These are phyloP conservation scores for Candidula unifasciata DNA, from an alignment of 2,888 invertebrate species.

Conservation along the genomic window DNA sequence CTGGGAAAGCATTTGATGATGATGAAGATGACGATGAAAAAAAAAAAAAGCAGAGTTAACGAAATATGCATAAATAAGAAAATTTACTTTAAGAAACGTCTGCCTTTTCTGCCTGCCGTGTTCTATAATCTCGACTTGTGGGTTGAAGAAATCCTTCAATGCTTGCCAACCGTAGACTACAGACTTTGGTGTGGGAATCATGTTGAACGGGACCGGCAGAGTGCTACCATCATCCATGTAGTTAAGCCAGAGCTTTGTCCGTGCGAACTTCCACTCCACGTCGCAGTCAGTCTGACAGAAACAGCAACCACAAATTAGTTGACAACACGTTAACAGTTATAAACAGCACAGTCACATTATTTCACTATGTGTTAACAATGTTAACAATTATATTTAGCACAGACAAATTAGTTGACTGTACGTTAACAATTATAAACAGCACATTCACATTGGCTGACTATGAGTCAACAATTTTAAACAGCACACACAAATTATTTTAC, in stretches of 20 bases:
- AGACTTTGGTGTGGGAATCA: conserved; percentile 80
- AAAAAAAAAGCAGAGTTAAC: background rate
- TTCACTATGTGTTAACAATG: too few relatives aligned
- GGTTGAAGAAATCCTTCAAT: conserved; percentile 59
- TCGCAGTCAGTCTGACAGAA: conserved; percentile 78
- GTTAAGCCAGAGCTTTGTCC: conserved; percentile 86
- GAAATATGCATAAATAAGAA: background rate
- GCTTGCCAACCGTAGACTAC: conserved; percentile 69
- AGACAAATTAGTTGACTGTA: too few relatives aligned
- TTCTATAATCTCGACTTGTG: conserved; percentile 61
- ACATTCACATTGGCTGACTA: too few relatives aligned
- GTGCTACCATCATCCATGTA: conserved; percentile 85
- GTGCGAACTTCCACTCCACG: conserved; percentile 87
- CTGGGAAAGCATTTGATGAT: too few relatives aligned
- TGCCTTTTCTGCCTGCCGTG: conserved; percentile 69
- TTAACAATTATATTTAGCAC: too few relatives aligned
- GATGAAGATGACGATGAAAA: too few relatives aligned
- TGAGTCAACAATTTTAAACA: too few relatives aligned
- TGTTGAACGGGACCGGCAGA: conserved; percentile 85
- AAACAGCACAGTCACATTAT: too few relatives aligned
- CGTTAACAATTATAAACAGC: too few relatives aligned
- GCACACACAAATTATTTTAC: too few relatives aligned
- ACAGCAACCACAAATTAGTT: background rate
- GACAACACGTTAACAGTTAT: too few relatives aligned
- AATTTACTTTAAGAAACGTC: conserved; percentile 75